A percentile compares a stretch with the other conserved stretches of the same genome.
These are phyloP conservation scores for Chaetodon trifascialis DNA, from an alignment of 2,113 vertebrate species.

Conservation along the genomic window DNA sequence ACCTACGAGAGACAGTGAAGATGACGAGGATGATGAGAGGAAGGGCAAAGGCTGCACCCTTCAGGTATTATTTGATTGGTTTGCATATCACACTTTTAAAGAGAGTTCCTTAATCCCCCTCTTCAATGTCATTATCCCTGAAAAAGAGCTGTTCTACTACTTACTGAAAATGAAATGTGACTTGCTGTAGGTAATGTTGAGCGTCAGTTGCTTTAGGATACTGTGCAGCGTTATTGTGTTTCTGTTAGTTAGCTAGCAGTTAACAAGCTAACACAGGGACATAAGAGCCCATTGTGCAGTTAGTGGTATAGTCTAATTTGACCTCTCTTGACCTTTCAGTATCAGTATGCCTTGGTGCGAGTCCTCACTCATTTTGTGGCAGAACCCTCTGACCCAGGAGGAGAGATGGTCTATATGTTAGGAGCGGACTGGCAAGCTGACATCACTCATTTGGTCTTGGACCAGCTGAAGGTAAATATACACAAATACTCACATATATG, in stretches of 20 bases:
- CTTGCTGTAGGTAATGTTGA: not conserved
- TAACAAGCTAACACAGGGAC: not conserved
- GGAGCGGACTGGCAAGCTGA: constrained; percentile 96
- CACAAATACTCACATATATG: no score
- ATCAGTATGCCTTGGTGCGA: constrained; percentile 93
- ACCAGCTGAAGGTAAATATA: constrained; percentile 88
- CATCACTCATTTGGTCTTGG: constrained; percentile 92
- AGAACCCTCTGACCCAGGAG: constrained; percentile 85
- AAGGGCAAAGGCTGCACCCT: constrained; percentile 93
- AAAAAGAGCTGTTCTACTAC: not conserved
- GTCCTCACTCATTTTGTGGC: constrained; percentile 97
- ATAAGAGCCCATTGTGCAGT: not conserved
- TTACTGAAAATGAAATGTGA: not conserved
- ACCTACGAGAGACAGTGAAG: constrained; percentile 95
- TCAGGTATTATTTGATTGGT: constrained; percentile 74
- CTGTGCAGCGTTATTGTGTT: not conserved
- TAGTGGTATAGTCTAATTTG: not conserved
- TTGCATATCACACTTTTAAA: constrained; percentile 24
- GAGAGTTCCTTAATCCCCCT: constrained; percentile 14
- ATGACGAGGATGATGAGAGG: constrained; percentile 96
- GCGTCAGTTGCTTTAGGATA: not conserved
- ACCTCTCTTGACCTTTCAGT: constrained; percentile 77
- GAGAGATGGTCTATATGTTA: constrained; percentile 91
- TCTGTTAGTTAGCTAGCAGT: not conserved
- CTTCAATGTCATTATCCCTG: not conserved